Conservation (phyloP, 2,888 invertebrate genomes). For the Macrosoma leucophasiata region DNA sequence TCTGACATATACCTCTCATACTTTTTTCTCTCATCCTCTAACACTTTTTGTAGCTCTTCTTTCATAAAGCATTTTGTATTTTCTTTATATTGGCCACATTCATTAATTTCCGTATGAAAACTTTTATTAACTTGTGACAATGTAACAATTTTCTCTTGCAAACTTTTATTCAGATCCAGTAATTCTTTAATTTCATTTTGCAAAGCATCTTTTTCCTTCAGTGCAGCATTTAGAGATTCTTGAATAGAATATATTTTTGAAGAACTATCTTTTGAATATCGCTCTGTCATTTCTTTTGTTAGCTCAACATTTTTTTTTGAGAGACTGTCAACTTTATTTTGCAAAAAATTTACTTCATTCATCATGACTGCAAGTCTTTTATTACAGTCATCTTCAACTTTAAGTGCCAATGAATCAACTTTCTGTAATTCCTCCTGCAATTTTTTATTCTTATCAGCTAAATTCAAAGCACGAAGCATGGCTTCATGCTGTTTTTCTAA, state of each 20-base stretch:
- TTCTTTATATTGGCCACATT: constrained; percentile 21
- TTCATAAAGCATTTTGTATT: constrained; percentile 47
- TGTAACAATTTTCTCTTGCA: constrained; percentile 59
- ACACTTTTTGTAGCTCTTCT: constrained; percentile 50
- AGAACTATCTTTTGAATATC: constrained; percentile 31
- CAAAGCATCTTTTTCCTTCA: constrained; percentile 59
- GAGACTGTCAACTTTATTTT: constrained; percentile 71
- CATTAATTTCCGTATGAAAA: constrained; percentile 27
- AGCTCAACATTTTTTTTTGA: constrained; percentile 60
- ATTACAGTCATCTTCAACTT: constrained; percentile 86
- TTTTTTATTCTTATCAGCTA: constrained; percentile 83
- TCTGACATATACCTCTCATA: constrained; percentile 56
- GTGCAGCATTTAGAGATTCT: constrained; percentile 38
- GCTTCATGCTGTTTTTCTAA: constrained; percentile 86
- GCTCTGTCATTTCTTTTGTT: constrained; percentile 74
- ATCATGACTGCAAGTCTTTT: constrained; percentile 78
- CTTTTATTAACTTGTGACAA: constrained; percentile 40
- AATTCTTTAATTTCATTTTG: constrained; percentile 64
- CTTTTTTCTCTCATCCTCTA: constrained; percentile 59
- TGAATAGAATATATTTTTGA: constrained; percentile 33
- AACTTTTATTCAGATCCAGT: constrained; percentile 60
- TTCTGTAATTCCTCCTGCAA: constrained; percentile 83
- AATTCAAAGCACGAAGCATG: constrained; percentile 82
- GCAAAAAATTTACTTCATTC: constrained; percentile 75
- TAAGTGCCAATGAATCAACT: constrained; percentile 83